Conservation (phyloP, 2,113 vertebrate species). For the Cranoglanis bouderius region DNA sequence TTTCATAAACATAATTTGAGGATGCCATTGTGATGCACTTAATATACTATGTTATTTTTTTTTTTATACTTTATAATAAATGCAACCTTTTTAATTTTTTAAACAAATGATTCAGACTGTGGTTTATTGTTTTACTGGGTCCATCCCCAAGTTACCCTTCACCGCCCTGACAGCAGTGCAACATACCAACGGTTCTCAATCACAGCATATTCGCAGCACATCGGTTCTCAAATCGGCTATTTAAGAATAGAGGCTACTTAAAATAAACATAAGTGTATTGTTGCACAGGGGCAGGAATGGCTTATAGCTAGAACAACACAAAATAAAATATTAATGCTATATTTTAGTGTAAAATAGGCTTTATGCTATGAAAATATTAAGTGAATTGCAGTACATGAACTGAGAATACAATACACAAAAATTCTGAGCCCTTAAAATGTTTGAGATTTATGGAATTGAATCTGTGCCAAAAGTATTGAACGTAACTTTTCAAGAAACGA, state of each 20-base stretch:
- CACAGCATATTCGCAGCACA: background rate
- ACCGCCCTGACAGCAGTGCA: background rate
- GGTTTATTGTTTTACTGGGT: background rate
- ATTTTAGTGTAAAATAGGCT: background rate
- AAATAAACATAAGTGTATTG: background rate
- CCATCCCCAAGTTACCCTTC: background rate
- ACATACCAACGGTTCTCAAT: background rate
- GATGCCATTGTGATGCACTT: background rate
- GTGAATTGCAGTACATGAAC: no score
- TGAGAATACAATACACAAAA: no score
- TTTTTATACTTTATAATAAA: slow-evolving; percentile 35
- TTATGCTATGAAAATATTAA: background rate
- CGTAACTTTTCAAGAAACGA: no score
- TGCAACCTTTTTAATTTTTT: background rate
- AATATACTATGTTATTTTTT: background rate
- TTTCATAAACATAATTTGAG: background rate
- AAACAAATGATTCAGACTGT: background rate
- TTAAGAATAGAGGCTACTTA: background rate
- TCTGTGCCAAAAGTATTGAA: no score
- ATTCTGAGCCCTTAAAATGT: background rate
- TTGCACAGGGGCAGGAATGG: background rate
- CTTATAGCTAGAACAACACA: background rate
- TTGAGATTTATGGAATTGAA: no score
- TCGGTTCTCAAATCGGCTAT: no score
- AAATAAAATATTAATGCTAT: background rate